A percentile compares a stretch with the other conserved stretches of the same genome.
These are phyloP conservation scores for Picus viridis DNA, from an alignment of 2,797 vertebrate species.

Conservation along the genomic window DNA sequence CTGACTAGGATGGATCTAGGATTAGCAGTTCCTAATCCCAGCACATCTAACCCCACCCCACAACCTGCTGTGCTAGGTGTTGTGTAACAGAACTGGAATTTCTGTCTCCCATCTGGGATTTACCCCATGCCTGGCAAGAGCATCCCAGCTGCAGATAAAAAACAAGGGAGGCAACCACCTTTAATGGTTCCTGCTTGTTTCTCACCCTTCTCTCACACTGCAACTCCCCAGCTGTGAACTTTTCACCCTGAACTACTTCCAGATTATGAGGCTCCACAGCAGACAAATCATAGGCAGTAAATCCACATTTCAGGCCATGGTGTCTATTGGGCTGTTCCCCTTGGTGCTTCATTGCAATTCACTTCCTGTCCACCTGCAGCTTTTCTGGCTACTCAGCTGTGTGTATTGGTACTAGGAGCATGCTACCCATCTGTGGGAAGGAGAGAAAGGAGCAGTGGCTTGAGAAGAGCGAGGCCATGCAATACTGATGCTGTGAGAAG, in stretches of 20 bases:
- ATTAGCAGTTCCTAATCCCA: not conserved
- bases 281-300: not conserved
- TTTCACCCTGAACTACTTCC: not conserved
- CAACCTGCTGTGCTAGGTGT: not conserved
- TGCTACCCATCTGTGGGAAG: not conserved
- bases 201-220: not conserved
- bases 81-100: not conserved
- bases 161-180: not conserved
- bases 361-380: not conserved
- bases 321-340: not conserved
- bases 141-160: not conserved
- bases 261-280: not conserved
- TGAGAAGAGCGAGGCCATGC: not conserved
- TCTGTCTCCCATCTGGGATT: not conserved
- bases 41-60: not conserved
- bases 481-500: not conserved
- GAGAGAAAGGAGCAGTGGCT: not conserved
- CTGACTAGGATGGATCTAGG: accelerated
- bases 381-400: not conserved
- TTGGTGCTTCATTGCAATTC: not conserved
- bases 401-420: not conserved
- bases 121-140: not conserved
- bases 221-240: not conserved
- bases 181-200: not conserved
- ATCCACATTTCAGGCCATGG: not conserved